These are phyloP conservation scores for Chrysolina oricalcia DNA, from an alignment of 2,888 invertebrate species.

Conservation along the genomic window DNA sequence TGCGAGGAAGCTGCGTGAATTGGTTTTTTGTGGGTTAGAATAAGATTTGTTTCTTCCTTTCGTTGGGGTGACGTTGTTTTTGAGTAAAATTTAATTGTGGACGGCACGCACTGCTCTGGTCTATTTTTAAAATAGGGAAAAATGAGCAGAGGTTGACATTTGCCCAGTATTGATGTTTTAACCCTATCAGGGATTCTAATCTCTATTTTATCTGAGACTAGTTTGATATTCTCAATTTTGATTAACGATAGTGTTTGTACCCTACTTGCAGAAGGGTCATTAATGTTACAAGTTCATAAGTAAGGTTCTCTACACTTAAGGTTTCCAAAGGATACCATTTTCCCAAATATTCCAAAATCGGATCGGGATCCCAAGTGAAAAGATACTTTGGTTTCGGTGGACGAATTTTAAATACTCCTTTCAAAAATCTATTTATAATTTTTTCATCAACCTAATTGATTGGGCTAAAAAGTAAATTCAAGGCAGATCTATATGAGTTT, in stretches of 20 bases:
- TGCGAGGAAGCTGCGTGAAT: too few relatives aligned
- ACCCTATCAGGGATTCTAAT: neutral
- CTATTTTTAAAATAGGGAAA: constrained; percentile 19
- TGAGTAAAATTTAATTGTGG: constrained; percentile 11
- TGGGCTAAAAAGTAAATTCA: too few relatives aligned
- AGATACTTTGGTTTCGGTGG: constrained; percentile 55
- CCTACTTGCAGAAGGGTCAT: constrained; percentile 23
- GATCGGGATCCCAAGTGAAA: constrained; percentile 53
- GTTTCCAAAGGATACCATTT: constrained; percentile 34
- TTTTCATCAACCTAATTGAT: constrained; percentile 38
- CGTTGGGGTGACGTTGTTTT: neutral
- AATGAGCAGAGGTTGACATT: constrained; percentile 20
- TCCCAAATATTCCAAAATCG: constrained; percentile 52
- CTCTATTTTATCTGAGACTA: neutral
- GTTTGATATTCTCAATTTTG: neutral
- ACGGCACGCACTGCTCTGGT: too few relatives aligned
- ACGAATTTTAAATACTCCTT: constrained; percentile 49
- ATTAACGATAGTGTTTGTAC: constrained; percentile 30
- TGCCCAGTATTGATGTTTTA: neutral
- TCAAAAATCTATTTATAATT: too few relatives aligned
- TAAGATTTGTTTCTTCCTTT: too few relatives aligned
- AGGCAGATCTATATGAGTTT: too few relatives aligned
- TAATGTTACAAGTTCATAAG: constrained; percentile 19
- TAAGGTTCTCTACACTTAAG: constrained; percentile 23
- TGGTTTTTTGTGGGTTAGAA: too few relatives aligned